Evolutionary conservation across 2,797 vertebrate species (phyloP), one percentile per base, ranked within the genome.

Genomic region (Orestias chungarensis): DNA sequence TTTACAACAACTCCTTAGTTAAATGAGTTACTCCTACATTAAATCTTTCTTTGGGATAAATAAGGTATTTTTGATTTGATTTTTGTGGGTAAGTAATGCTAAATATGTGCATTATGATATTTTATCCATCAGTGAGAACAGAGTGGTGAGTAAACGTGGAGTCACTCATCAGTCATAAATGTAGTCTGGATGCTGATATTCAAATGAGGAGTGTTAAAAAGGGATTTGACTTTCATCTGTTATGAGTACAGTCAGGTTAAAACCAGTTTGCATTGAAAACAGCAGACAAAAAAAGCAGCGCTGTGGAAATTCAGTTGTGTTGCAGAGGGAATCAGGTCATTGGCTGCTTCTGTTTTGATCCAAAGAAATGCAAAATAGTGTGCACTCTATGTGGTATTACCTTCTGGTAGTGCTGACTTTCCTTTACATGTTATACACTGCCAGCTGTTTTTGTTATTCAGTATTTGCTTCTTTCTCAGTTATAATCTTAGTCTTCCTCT

Each of bases 241-340:
- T 69, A 62, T 70, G 66, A 52, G 83, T 87, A 89, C 55, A 87
- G 27, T 33, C 27, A 50, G 79, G 73, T 80, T 87, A 75, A 88
- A 73, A 52, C 78, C 75, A 82, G 67, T 72, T 81, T 85, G 84
- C 85, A 79, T 75, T 66, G 85, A 54, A 54, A 54, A 75, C 74
- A 81, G 75, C 79, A 44, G 52, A 29, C 75, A 20, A 5, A 74
- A 52, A 76, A 85, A 85, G 49, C 74, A 29, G 64, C 65, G 66
- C 80, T 72, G 72, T 44, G 44, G 71, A 69, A 73, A 57, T 47
- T 35, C 74, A 76, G 25, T 69, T 38, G 78, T 9, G 38, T 71
- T 84, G 75, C 46, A 79, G 76, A 69, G 69, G 52, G 47, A 73
- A 50, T 72, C 50, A 31, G 55, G 42, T 64, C 68, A 67, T 35